Evolutionary conservation across 2,888 invertebrate species (phyloP).

Genomic region (Phortica magna): DNA sequence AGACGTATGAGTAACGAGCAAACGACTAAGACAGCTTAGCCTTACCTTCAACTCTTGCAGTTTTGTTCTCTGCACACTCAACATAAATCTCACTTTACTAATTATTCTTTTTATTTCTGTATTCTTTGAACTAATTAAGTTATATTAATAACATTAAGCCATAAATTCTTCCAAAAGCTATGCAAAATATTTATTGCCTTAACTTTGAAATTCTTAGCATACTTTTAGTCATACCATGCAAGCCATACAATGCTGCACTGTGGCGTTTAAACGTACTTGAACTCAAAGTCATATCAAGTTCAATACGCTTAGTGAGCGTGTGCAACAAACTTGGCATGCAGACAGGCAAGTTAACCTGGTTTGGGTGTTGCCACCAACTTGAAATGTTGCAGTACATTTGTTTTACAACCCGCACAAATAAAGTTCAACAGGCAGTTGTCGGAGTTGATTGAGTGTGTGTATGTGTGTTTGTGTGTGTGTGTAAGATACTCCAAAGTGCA

Average conservation of each 20-base stretch:
- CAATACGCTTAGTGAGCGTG: conserved; percentile 22
- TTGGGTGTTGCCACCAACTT: not conserved
- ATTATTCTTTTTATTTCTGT: too few relatives aligned
- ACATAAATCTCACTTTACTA: too few relatives aligned
- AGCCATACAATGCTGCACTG: not conserved
- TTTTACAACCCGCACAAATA: conserved; percentile 6
- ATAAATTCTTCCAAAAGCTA: conserved; percentile 44
- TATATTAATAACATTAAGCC: conserved; percentile 49
- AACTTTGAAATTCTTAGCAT: not conserved
- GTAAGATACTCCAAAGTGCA: conserved; percentile 18
- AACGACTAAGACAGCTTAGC: too few relatives aligned
- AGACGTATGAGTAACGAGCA: too few relatives aligned
- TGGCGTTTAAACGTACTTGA: conserved; percentile 16
- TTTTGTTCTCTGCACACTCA: too few relatives aligned
- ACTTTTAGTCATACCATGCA: not conserved
- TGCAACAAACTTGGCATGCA: not conserved
- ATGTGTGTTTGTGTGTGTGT: not conserved
- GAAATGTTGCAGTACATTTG: conserved; percentile 16
- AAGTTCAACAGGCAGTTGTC: conserved; percentile 17
- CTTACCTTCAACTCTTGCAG: too few relatives aligned
- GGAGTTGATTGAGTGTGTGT: not conserved
- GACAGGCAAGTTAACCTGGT: not conserved
- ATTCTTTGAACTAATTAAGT: not conserved
- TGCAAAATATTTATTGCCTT: not conserved
- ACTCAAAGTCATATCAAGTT: conserved; percentile 28